Base-by-base conservation (phyloP, 2,888 invertebrate species). In the Melipona bicolor region DNA sequence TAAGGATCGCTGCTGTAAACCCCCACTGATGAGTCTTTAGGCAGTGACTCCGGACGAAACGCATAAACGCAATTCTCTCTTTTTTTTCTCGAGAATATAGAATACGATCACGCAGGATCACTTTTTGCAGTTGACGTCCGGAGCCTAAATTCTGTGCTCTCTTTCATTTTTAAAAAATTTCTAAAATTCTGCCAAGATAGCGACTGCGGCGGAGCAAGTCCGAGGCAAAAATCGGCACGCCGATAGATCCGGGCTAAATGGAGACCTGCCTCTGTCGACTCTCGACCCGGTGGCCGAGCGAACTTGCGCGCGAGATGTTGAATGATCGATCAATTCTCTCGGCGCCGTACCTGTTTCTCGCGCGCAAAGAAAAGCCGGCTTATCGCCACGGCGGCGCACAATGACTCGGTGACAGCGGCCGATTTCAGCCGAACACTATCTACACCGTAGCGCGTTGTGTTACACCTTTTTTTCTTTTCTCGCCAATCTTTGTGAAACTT, bases 321-420 rank as follows among this genome's bases (percentile, higher is more conserved):
- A 86, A 88, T 87, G 88, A 89, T 89, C 83, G 88, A 87, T 89
- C 84, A 88, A 87, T 88, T 87, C 86, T 73, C n/a, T 86, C 32
- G 88, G 86, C 88, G 87, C 86, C 87, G 86, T 88, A 86, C 87
- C 87, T 88, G 86, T 86, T 87, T 84, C 86, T 73, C n/a, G 61
- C 62, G 74, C 79, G 79, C 83, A 78, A 84, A 82, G 77, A 88
- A 87, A 85, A 85, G 75, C 79, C 77, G 72, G 76, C 87, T 88
- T 88, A 87, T 88, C 85, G 82, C 61, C 67, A 62, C 79, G 74
- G 79, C 85, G 69, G 80, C 73, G 87, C 79, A 83, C 87, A 85
- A 82, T 85, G 79, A 87, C 87, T 83, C 87, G 83, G 87, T 87
- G 87, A 88, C 88, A 88, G 77, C 71, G 68, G 56, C 68, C 82